Conservation (phyloP, 2,113 vertebrate genomes). For the Aegotheles bennettii region DNA sequence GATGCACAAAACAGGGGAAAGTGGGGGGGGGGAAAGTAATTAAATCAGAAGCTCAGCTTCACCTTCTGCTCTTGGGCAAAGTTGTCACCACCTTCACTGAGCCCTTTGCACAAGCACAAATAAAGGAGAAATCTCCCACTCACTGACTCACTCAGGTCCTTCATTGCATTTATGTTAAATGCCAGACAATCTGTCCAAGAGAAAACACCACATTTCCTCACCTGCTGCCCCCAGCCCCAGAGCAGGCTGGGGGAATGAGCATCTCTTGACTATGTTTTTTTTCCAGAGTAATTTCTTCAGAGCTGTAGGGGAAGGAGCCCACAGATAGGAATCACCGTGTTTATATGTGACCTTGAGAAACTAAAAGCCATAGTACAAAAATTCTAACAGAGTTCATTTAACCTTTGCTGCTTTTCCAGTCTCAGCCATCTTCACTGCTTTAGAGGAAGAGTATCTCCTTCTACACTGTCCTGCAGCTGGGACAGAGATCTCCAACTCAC, state of each 20-base stretch:
- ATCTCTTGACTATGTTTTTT: accelerated
- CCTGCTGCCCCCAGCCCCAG: background rate
- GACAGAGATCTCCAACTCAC: background rate
- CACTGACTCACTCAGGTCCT: accelerated
- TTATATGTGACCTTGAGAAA: background rate
- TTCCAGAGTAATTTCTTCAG: background rate
- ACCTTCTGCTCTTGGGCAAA: background rate
- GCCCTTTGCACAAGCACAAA: accelerated
- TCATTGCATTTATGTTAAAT: background rate
- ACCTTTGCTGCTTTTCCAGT: background rate
- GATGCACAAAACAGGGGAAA: background rate
- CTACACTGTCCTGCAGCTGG: too few species aligned
- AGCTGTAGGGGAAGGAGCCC: background rate
- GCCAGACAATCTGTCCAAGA: accelerated
- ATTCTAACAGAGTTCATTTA: background rate
- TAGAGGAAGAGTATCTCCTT: background rate
- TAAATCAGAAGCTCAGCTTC: background rate
- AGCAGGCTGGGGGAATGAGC: background rate
- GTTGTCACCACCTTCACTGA: background rate
- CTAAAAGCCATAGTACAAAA: accelerated
- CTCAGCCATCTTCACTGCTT: background rate
- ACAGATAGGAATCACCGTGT: background rate
- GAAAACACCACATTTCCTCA: accelerated
- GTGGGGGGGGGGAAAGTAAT: accelerated
- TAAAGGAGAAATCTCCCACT: background rate